Base-by-base conservation (phyloP, 2,888 invertebrate species). In the Alcis repandata region DNA sequence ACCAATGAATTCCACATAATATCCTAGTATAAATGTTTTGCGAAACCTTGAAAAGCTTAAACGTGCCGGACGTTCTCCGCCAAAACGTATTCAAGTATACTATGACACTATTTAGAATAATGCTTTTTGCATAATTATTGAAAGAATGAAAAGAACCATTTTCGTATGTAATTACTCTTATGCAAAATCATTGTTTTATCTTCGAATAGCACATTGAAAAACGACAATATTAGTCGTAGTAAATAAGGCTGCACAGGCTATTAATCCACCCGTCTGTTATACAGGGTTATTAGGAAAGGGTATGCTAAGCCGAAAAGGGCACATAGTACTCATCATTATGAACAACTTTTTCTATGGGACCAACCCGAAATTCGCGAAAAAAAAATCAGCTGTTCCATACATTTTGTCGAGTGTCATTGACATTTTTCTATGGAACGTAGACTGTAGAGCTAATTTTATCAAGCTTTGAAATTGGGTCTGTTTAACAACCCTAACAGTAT, bases 31-130 rank as follows among this genome's bases (percentile, higher is more conserved):
- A 32, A 46, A 46, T 15, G 10, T 17, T 17, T 3, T 11, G 17
- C 27, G 36, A 49, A 40, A 45, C 52, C 59, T 59, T 45, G 33
- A 59, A 52, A 32, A 15, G 9, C 10, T 52, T 45, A 43, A 43
- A 15, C 36, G 33, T 52, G 17, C 19, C 43, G 43, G 41, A 51
- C 20, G n/a, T 19, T 20, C 19, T 19, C 20, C 17, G 9, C 19
- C 19, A 51, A 51, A 10, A 19, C 13, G n/a, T 19, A 36, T 51
- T 11, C 10, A 10, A 51, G 13, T 33, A 33, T 33, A 33, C 33
- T 20, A 19, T 51, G 51, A 19, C 51, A 51, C 19, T 36, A 38
- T 51, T 51, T 13, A 36, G n/a, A 51, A 36, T 51, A 51, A 51
- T 51, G 13, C 19, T 19, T 36, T 36, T 38, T 36, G 36, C 36